These are phyloP conservation scores for Acleris emargana DNA, from an alignment of 2,888 invertebrate genomes.

Conservation along the genomic window DNA sequence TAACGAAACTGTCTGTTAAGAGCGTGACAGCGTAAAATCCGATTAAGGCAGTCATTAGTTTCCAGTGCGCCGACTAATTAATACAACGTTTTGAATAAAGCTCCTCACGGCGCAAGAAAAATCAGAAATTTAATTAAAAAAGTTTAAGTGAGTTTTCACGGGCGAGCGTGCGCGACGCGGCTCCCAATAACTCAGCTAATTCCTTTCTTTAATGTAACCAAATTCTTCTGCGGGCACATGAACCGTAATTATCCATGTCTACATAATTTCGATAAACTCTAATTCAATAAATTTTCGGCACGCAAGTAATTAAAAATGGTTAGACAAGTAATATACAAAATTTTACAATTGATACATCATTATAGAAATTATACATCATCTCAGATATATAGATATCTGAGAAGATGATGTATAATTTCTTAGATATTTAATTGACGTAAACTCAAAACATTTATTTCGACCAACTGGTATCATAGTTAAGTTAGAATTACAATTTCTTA, in stretches of 20 bases:
- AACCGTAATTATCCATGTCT: slow-evolving; percentile 42
- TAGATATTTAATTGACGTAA: too few relatives aligned
- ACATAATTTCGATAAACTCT: slow-evolving; percentile 28
- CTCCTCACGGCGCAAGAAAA: slow-evolving; percentile 68
- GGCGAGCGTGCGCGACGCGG: slow-evolving; percentile 66
- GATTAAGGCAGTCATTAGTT: slow-evolving; percentile 73
- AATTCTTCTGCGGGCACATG: slow-evolving; percentile 53
- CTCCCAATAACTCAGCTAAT: slow-evolving; percentile 73
- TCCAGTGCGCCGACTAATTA: slow-evolving; percentile 71
- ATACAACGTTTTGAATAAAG: slow-evolving; percentile 79
- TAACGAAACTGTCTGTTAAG: slow-evolving; percentile 38
- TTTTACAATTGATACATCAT: too few relatives aligned
- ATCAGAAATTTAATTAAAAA: slow-evolving; percentile 82
- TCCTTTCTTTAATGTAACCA: slow-evolving; percentile 53
- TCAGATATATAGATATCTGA: too few relatives aligned
- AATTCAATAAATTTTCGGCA: slow-evolving; percentile 26
- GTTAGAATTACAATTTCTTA: too few relatives aligned
- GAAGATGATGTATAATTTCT: too few relatives aligned
- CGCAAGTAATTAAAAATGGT: slow-evolving; percentile 14
- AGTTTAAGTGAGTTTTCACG: slow-evolving; percentile 82
- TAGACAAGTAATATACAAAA: slow-evolving; percentile 8
- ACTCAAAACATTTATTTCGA: too few relatives aligned
- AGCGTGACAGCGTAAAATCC: slow-evolving; percentile 64
- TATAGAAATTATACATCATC: too few relatives aligned
- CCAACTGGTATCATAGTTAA: too few relatives aligned